phyloP scores from a whole-genome alignment of 2,888 invertebrate genomes.

The Lacanobia oleracea region DNA sequence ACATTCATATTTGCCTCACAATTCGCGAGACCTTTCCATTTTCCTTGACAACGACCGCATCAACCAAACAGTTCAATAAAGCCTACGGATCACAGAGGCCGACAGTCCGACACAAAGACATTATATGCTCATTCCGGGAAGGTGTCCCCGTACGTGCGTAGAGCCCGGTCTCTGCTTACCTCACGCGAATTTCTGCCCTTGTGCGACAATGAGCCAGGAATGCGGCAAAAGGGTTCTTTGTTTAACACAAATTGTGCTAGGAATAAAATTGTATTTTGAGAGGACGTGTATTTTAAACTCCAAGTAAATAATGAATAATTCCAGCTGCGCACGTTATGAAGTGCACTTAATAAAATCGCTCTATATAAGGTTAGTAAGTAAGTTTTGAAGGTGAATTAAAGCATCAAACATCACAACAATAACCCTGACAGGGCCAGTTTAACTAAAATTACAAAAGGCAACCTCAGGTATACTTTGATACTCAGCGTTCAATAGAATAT shows the following conservation, averaged over 20 bases:
- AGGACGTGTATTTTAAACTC: constrained; percentile 22
- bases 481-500: not conserved
- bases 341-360: constrained; percentile 15
- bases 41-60: constrained; percentile 26
- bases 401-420: not conserved
- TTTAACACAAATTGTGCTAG: constrained; percentile 27
- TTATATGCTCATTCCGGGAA: constrained; percentile 66
- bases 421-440: too few species aligned
- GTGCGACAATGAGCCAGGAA: constrained; percentile 45
- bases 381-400: constrained; percentile 4
- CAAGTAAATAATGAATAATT: constrained; percentile 23
- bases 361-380: not conserved
- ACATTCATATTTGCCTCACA: not conserved
- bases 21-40: constrained; percentile 19
- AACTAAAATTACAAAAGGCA: not conserved
- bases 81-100: constrained; percentile 51
- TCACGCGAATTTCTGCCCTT: constrained; percentile 58
- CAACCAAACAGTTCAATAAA: constrained; percentile 38
- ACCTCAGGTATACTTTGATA: too few species aligned
- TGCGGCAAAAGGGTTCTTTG: constrained; percentile 47
- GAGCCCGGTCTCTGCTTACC: constrained; percentile 42
- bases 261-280: constrained; percentile 12
- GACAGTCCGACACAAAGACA: constrained; percentile 56
- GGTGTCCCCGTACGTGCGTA: constrained; percentile 68
- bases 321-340: not conserved